A percentile compares a stretch with the other conserved stretches of the same genome.
Conservation (phyloP, 2,797 vertebrate species). For the Siniperca undulata region DNA sequence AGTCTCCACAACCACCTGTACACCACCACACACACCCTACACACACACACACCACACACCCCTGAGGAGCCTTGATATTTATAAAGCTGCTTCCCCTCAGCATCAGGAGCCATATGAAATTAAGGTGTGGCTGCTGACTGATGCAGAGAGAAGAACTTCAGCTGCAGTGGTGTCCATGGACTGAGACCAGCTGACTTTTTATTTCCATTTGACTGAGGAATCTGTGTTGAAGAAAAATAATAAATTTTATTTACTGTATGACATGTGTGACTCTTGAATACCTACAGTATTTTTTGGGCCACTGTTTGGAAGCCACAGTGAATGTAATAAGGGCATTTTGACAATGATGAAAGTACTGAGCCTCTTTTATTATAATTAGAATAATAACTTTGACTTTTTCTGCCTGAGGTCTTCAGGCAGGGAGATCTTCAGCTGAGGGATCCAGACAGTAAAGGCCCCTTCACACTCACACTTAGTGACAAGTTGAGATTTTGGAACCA, state of each 20-base stretch:
- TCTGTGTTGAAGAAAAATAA: slow-evolving; percentile 73
- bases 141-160: background rate
- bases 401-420: too few relatives aligned
- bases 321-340: background rate
- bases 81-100: slow-evolving; percentile 61
- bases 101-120: slow-evolving; percentile 36
- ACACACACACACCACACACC: background rate
- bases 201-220: slow-evolving; percentile 53
- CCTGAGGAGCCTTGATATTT: slow-evolving; percentile 63
- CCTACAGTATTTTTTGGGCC: background rate
- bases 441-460: too few relatives aligned
- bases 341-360: background rate
- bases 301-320: background rate
- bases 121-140: slow-evolving; percentile 23
- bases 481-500: too few relatives aligned
- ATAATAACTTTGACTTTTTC: too few relatives aligned
- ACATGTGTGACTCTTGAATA: slow-evolving; percentile 8
- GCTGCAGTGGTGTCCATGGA: slow-evolving; percentile 30
- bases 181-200: slow-evolving; percentile 47
- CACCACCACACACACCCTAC: background rate
- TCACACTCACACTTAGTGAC: too few relatives aligned
- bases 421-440: too few relatives aligned
- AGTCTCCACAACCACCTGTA: slow-evolving; percentile 46
- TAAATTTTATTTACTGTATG: slow-evolving; percentile 82
- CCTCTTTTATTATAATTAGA: too few relatives aligned